Conservation (phyloP, 2,113 vertebrate species). For the Ictidomys tridecemlineatus region DNA sequence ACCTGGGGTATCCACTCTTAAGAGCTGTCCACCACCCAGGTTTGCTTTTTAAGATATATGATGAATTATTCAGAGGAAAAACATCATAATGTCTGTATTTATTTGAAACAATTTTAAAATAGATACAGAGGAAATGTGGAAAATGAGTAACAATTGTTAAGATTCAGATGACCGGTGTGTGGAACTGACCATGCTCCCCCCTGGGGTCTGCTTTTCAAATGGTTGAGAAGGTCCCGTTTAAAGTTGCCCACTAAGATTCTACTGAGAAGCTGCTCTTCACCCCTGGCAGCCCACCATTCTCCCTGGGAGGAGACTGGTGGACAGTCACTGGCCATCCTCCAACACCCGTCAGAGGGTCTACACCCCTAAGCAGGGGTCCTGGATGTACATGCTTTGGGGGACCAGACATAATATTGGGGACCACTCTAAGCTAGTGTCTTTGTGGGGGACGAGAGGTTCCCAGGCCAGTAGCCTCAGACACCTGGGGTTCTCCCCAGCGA, state of each 20-base stretch:
- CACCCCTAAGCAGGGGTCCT: accelerated
- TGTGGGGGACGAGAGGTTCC: neutral
- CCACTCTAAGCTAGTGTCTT: neutral
- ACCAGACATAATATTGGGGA: neutral
- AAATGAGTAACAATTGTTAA: neutral
- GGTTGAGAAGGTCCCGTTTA: neutral
- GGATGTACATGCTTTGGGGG: neutral
- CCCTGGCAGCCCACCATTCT: neutral
- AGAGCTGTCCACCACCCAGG: neutral
- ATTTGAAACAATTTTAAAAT: neutral
- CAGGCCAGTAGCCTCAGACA: neutral
- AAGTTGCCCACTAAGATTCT: neutral
- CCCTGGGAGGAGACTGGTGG: neutral
- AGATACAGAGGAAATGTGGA: neutral
- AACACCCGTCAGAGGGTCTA: neutral
- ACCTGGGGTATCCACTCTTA: neutral
- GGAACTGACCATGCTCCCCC: no score
- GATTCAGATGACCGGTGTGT: neutral
- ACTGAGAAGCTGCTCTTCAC: accelerated
- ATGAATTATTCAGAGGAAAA: neutral
- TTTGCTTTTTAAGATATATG: neutral
- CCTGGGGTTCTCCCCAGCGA: no score
- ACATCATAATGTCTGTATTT: neutral
- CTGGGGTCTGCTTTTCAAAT: neutral
- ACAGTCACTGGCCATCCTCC: neutral